These are phyloP conservation scores for Elanoides forficatus DNA, from an alignment of 2,113 vertebrate genomes.

Conservation along the genomic window DNA sequence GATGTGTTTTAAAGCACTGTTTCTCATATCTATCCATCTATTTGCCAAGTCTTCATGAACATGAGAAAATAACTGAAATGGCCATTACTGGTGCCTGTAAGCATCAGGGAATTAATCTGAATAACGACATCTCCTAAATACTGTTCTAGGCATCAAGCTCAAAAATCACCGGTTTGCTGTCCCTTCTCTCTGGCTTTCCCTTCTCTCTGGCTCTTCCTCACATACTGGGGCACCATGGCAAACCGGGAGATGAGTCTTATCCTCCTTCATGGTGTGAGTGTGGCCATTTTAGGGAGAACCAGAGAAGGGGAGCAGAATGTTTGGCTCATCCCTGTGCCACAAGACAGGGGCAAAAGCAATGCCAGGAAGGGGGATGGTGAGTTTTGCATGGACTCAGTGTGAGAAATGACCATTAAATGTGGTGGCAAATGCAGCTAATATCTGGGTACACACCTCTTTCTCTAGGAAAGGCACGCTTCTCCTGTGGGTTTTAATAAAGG, in stretches of 20 bases:
- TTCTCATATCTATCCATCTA: neutral
- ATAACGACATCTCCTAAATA: neutral
- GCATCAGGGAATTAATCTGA: neutral
- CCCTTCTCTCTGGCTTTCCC: neutral
- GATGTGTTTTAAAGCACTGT: neutral
- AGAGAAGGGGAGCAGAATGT: neutral
- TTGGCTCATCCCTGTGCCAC: neutral
- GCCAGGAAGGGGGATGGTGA: neutral
- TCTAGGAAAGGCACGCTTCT: neutral
- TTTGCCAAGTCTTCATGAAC: neutral
- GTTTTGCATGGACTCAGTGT: neutral
- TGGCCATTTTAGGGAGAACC: neutral
- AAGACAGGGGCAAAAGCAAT: neutral
- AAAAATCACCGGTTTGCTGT: neutral
- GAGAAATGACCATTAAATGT: neutral
- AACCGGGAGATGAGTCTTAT: neutral
- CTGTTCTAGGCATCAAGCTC: neutral
- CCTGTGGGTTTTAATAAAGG: neutral
- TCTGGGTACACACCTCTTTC: accelerated
- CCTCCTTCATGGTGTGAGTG: neutral
- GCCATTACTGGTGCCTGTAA: neutral
- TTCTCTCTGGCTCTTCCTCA: neutral
- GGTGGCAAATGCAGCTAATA: neutral
- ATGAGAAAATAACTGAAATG: neutral
- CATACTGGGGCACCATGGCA: neutral